Base-by-base conservation (phyloP, 2,888 invertebrate genomes). In the Drosophila infuscata region DNA sequence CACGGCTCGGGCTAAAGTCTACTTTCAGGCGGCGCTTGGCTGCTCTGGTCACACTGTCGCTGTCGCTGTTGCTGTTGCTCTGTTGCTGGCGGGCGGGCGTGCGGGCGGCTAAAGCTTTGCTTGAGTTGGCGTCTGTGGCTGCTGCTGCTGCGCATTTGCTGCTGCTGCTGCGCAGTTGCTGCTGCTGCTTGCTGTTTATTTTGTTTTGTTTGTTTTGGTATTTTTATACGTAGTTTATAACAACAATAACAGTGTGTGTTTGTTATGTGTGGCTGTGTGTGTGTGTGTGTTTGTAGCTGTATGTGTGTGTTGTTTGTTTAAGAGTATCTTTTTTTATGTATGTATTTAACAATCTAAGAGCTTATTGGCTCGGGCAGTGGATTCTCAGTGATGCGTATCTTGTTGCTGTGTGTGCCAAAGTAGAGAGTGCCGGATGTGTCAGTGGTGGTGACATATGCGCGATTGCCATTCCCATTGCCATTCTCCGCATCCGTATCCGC, bases 301-400 rank as follows among this genome's bases (percentile, higher is more conserved):
- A n/a, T 20, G 25, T 52, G 43, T 41, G 38, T 62, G 29, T 61
- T 3, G 3, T 3, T 41, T 68, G 64, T 72, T 41, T 66, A 52
- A 41, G 57, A 67, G 38, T 82, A 51, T 36, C 15, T 46, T 46
- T 30, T 36, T 17, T 7, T 9, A n/a, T n/a, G n/a, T 43, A 4
- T 12, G 12, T 11, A 15, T 46, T 70, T 61, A 74, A 74, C 86
- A 83, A 83, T 89, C 88, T 93, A 93, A 86, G 93, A 93, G 89
- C 91, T 92, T 70, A 93, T 92, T 73, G 93, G 91, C 82, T 93
- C 93, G 70, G 93, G 93, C 89, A 93, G 88, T 82, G 93, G 93
- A 88, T 93, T 93, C 84, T 93, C 93, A 60, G 93, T 93, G 76
- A 93, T 93, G 78, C 93, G 93, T 83, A 93, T 93, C 79, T 92